Conservation (phyloP, 2,888 invertebrate genomes). For the Neoitamus cyanurus region DNA sequence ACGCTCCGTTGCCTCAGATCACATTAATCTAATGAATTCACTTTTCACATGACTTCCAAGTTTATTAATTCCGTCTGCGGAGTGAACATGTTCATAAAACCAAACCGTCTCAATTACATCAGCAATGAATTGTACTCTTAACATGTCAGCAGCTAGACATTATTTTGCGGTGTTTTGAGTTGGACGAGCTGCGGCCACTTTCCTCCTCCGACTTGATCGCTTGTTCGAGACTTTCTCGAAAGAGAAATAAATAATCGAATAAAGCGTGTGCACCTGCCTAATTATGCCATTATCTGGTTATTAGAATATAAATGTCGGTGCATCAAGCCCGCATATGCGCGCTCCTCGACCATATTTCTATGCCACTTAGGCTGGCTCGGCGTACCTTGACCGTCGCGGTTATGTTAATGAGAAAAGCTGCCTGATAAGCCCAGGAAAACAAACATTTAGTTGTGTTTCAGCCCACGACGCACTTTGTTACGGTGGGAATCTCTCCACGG, state of each 20-base stretch:
- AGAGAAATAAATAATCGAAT: not conserved
- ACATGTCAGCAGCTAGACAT: not conserved
- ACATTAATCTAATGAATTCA: not conserved
- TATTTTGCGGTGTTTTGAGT: not conserved
- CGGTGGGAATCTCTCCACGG: slow-evolving; percentile 12
- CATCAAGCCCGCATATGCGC: not conserved
- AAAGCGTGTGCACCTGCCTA: slow-evolving; percentile 21
- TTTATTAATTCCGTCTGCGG: not conserved
- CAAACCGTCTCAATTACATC: not conserved
- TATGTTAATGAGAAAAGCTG: not conserved
- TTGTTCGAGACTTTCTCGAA: not conserved
- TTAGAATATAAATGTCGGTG: slow-evolving; percentile 29
- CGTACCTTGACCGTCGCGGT: slow-evolving; percentile 9
- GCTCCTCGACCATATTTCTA: not conserved
- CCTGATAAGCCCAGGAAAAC: not conserved
- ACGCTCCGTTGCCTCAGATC: too few relatives aligned
- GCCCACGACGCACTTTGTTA: not conserved
- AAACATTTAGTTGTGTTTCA: not conserved
- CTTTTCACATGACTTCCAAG: not conserved
- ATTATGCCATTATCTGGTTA: slow-evolving; percentile 41
- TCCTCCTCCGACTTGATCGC: not conserved
- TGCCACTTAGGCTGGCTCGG: not conserved
- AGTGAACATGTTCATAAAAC: not conserved
- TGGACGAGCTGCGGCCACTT: not conserved
- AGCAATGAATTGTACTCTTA: not conserved